Evolutionary conservation across 2,888 invertebrate species (phyloP).

Genomic region (Julus scanicus): DNA sequence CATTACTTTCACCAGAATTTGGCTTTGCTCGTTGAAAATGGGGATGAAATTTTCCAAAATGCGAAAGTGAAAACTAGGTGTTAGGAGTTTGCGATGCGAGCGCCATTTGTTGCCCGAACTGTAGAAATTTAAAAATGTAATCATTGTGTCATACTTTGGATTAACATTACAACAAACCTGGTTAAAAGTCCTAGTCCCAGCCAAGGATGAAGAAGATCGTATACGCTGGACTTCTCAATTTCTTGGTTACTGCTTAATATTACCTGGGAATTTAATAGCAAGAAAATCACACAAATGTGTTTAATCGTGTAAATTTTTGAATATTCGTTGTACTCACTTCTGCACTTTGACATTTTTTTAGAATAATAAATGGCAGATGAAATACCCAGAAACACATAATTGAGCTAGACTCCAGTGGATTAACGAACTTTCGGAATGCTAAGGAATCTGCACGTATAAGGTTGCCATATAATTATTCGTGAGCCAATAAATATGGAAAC

Average conservation of each 20-base stretch:
- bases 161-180: constrained; percentile 48
- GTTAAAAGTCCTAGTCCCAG: constrained; percentile 56
- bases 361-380: background rate
- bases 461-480: background rate
- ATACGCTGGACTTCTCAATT: constrained; percentile 52
- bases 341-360: background rate
- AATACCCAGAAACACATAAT: background rate
- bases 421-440: background rate
- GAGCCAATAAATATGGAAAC: background rate
- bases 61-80: constrained; percentile 69
- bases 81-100: constrained; percentile 67
- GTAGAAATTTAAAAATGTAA: background rate
- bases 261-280: constrained; percentile 37
- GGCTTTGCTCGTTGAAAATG: constrained; percentile 68
- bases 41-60: constrained; percentile 69
- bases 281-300: too few relatives aligned
- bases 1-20: constrained; percentile 64
- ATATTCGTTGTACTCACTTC: background rate
- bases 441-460: background rate
- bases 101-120: constrained; percentile 68
- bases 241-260: constrained; percentile 48
- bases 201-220: constrained; percentile 56
- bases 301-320: background rate
- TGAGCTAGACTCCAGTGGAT: background rate
- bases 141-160: too few relatives aligned